Conservation (phyloP, 2,888 invertebrate genomes). For the Lymantria dispar region DNA sequence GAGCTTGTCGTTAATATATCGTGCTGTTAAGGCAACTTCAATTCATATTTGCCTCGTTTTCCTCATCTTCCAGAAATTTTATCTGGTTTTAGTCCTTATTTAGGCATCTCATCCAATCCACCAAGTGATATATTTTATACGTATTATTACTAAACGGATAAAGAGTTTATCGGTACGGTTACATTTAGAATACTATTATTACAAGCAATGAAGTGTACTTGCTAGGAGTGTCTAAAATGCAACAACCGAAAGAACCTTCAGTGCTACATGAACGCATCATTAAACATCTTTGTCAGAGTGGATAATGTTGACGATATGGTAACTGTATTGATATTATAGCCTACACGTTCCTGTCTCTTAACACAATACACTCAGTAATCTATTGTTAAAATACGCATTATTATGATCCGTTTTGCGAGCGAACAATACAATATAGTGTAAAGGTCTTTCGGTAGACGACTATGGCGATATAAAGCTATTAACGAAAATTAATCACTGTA, state of each 20-base stretch:
- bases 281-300: constrained; percentile 1
- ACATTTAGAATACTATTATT: too few species aligned
- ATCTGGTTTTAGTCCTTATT: too few species aligned
- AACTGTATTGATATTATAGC: constrained; percentile 2
- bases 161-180: too few species aligned
- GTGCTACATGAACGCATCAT: neutral
- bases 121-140: too few species aligned
- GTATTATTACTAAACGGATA: too few species aligned
- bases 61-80: too few species aligned
- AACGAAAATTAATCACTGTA: neutral
- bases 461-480: neutral
- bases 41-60: too few species aligned
- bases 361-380: constrained; percentile 2
- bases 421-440: neutral
- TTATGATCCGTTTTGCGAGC: constrained; percentile 4
- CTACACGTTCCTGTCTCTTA: constrained; percentile 3
- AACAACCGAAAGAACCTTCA: neutral
- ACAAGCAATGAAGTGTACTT: too few species aligned
- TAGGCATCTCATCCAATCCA: too few species aligned
- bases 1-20: too few species aligned
- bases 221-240: too few species aligned
- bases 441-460: neutral
- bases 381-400: constrained; percentile 5
- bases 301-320: neutral
- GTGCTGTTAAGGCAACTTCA: too few species aligned